phyloP scores from a whole-genome alignment of 2,797 vertebrate genomes.

The Tympanoctomys barrerae region DNA sequence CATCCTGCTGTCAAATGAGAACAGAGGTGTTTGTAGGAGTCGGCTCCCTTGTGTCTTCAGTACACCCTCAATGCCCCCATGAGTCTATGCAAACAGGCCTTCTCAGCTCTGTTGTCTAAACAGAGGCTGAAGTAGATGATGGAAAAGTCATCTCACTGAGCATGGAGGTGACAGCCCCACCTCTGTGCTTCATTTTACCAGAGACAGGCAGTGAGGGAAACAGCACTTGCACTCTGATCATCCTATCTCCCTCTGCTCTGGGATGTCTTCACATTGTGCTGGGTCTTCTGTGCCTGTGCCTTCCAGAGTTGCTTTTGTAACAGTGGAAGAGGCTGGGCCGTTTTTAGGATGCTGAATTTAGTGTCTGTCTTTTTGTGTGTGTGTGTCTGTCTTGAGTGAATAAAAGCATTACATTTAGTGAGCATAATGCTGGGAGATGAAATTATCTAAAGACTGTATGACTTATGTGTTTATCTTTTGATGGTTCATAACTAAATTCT shows the following conservation, averaged over 20 bases:
- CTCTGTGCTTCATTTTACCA: not conserved
- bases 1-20: not conserved
- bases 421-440: not conserved
- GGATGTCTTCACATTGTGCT: rapidly evolving
- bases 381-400: not conserved
- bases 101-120: no score
- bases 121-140: not conserved
- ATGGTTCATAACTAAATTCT: not conserved
- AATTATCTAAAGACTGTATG: not conserved
- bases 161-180: not conserved
- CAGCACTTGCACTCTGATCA: not conserved
- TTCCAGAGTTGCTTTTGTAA: not conserved
- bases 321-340: not conserved
- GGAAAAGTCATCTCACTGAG: not conserved
- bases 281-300: not conserved
- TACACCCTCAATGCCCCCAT: not conserved
- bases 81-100: not conserved
- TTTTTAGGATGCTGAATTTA: not conserved
- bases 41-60: not conserved
- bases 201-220: not conserved
- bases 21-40: not conserved
- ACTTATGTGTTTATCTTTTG: not conserved
- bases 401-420: not conserved
- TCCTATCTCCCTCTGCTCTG: not conserved
- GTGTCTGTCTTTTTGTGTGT: not conserved